Evolutionary conservation across 53 echinoderm and acorn worm genomes (phyloP).

Genomic region (Echinometra lucunter): DNA sequence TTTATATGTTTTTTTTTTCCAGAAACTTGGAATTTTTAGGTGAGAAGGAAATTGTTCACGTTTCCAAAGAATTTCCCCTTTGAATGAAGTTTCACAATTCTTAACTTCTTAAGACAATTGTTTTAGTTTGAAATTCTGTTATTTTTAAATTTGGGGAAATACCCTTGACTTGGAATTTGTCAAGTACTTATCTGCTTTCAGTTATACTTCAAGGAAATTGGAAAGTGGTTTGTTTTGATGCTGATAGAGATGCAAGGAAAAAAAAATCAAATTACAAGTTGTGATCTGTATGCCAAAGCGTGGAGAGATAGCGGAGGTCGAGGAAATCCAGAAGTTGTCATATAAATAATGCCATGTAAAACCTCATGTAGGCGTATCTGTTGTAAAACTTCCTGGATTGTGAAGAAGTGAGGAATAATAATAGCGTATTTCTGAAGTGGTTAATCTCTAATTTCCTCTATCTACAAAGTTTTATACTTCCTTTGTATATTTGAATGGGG

Average conservation of each 20-base stretch:
- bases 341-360: background rate
- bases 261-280: background rate
- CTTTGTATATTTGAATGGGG: background rate
- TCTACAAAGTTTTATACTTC: background rate
- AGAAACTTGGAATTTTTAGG: too few species aligned
- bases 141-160: background rate
- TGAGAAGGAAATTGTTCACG: background rate
- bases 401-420: background rate
- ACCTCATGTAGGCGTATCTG: background rate
- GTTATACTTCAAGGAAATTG: background rate
- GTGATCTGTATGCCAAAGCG: background rate
- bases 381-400: background rate
- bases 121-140: too few species aligned
- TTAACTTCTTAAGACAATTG: too few species aligned
- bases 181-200: background rate
- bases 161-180: background rate
- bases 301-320: background rate
- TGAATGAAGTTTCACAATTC: background rate
- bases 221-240: background rate
- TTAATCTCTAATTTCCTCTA: background rate
- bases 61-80: background rate
- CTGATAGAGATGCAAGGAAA: background rate
- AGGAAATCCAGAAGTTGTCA: background rate
- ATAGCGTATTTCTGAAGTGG: background rate
- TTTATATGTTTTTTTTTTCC: too few species aligned